Evolutionary conservation across 1,140 invertebrate species (phyloP), one percentile per base, ranked within the genome.

Genomic region (Cheumatopsyche charites): DNA sequence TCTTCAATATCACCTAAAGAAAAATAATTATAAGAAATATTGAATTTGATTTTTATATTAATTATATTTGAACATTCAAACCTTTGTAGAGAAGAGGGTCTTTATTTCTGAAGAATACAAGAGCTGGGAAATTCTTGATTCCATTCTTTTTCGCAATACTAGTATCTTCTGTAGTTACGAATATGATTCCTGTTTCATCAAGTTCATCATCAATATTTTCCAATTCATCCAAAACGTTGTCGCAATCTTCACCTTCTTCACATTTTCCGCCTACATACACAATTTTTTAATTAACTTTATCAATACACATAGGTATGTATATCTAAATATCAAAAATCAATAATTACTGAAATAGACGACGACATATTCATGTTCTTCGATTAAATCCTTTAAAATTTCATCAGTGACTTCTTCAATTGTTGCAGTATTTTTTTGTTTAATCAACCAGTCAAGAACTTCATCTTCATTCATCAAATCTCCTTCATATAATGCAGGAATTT

Each of bases 321-420:
- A 36, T 43, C 19, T 63, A 36, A 26, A 15, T 29, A 58, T 25
- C n/a, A 58, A 12, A 7, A 55, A 26, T 49, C 4, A 36, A 63
- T 52, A 88, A 89, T 87, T 82, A 91, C 94, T 96, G 82, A 97
- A 96, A 79, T 95, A 95, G 19, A 96, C 94, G 19, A 95, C 94
- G 13, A 97, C 94, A 81, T 96, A 96, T 87, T 96, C 94, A 78
- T 96, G 92, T 77, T 95, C 92, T 74, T 93, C 91, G 76, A 97
- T 94, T 6, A 97, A 85, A 79, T 92, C 91, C 73, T 88, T 86
- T 15, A 97, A 82, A 78, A 96, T 96, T 85, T 96, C 94, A 80
- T 96, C 94, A 0, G 94, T 96, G 17, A 97, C 94, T 86, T 96
- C 94, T 86, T 97, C 95, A 75, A 97, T 97, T 0, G 94, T 96